Conservation (phyloP, 2,113 vertebrate genomes). For the Ariopsis seemanni region DNA sequence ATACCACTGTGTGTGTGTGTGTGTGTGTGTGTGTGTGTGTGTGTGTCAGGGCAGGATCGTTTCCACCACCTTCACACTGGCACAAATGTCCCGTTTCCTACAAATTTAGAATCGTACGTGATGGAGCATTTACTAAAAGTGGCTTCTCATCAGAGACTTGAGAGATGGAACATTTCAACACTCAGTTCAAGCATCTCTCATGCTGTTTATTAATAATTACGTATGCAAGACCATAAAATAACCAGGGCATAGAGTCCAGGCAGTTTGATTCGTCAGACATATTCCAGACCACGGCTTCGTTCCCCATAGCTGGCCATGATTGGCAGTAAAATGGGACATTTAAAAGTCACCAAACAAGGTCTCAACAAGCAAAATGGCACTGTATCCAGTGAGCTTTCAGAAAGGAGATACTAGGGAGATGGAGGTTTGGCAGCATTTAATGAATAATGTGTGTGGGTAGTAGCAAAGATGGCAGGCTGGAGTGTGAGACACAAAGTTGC, state of each 20-base stretch:
- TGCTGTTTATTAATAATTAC: slow-evolving; percentile 14
- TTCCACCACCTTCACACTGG: neutral
- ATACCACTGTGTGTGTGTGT: no score
- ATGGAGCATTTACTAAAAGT: neutral
- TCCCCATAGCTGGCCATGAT: neutral
- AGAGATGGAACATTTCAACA: neutral
- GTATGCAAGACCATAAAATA: slow-evolving; percentile 8
- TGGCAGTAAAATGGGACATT: neutral
- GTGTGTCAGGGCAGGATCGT: neutral
- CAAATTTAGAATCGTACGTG: neutral
- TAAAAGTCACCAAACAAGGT: slow-evolving; percentile 1
- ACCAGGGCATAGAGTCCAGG: neutral
- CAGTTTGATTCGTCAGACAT: neutral
- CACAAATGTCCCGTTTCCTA: neutral
- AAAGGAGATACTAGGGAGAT: neutral
- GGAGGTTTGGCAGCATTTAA: slow-evolving; percentile 9
- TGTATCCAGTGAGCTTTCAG: neutral
- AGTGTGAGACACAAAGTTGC: slow-evolving; percentile 18
- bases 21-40: no score
- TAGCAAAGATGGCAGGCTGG: neutral
- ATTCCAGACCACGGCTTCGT: neutral
- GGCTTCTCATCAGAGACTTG: slow-evolving; percentile 5
- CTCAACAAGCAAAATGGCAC: neutral
- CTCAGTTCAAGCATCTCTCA: neutral
- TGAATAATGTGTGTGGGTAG: slow-evolving; percentile 5